Evolutionary conservation across 2,888 invertebrate genomes (phyloP).

Genomic region (Catocala sponsa): DNA sequence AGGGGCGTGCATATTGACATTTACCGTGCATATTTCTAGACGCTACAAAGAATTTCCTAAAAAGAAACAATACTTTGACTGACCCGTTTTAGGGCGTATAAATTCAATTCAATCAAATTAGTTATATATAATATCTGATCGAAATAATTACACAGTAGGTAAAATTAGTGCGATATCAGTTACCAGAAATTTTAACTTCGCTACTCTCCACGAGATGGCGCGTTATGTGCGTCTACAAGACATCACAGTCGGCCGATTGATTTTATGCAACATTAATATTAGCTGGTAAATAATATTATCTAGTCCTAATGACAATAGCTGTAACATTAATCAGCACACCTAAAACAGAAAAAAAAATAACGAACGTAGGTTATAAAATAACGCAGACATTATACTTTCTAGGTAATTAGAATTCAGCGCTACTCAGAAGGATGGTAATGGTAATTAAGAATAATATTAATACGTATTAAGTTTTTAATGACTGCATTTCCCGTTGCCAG

Average conservation of each 20-base stretch:
- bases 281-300: constrained; percentile 5
- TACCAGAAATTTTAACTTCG: background rate
- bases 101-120: too few relatives aligned
- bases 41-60: too few relatives aligned
- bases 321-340: too few relatives aligned
- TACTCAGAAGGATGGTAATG: constrained; percentile 19
- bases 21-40: too few relatives aligned
- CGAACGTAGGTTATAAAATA: background rate
- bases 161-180: too few relatives aligned
- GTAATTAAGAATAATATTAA: constrained; percentile 54
- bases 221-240: background rate
- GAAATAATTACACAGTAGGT: too few relatives aligned
- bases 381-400: background rate
- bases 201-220: constrained; percentile 69
- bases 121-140: too few relatives aligned
- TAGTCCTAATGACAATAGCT: too few relatives aligned
- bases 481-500: constrained; percentile 56
- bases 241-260: constrained; percentile 20
- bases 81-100: too few relatives aligned
- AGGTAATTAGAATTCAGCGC: constrained; percentile 6
- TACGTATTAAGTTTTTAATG: constrained; percentile 61
- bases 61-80: too few relatives aligned
- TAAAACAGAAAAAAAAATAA: too few relatives aligned
- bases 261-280: background rate
- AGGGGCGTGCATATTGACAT: too few relatives aligned